Conservation (phyloP, 2,113 vertebrate species). For the Corythaixoides concolor region DNA sequence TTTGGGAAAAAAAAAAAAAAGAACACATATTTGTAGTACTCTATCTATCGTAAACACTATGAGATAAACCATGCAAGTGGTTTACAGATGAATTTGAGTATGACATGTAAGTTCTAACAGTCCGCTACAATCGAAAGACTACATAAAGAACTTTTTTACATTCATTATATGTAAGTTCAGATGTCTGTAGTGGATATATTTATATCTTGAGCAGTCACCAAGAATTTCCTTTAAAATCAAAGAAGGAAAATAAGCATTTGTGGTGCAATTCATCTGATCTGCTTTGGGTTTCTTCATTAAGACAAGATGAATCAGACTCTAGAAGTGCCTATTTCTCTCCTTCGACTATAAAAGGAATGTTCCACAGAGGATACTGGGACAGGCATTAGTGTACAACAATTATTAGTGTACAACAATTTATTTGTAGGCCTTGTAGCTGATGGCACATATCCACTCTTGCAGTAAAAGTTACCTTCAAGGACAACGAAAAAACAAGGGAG, state of each 20-base stretch:
- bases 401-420: not conserved
- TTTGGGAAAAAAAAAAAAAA: not conserved
- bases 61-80: not conserved
- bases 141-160: not conserved
- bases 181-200: not conserved
- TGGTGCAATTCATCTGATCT: not conserved
- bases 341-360: not conserved
- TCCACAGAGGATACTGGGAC: not conserved
- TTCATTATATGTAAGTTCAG: not conserved
- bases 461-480: not conserved
- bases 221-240: not conserved
- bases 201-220: not conserved
- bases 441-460: not conserved
- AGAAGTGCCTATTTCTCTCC: not conserved
- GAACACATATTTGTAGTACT: not conserved
- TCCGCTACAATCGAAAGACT: not conserved
- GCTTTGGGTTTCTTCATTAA: not conserved
- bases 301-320: not conserved
- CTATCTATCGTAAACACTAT: not conserved
- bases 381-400: not conserved
- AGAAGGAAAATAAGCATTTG: not conserved
- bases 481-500: not conserved
- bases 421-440: not conserved
- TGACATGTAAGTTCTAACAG: not conserved
- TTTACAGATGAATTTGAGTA: not conserved